Evolutionary conservation across 2,113 vertebrate genomes (phyloP).

Genomic region (Podarcis cretensis): DNA sequence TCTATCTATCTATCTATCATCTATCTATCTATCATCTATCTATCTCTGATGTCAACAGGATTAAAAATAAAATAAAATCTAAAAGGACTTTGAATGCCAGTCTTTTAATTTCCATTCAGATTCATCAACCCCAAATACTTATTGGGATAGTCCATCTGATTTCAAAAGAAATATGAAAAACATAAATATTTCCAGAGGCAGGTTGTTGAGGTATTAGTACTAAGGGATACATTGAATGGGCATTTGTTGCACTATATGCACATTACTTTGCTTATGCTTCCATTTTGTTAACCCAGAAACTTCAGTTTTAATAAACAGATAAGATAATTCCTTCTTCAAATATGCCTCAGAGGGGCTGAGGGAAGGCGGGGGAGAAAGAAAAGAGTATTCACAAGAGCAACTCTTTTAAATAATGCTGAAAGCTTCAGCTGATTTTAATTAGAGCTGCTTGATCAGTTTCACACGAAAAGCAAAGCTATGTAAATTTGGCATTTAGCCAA

Average conservation of each 20-base stretch:
- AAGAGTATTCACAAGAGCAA: slow-evolving; percentile 45
- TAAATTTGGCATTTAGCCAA: slow-evolving; percentile 55
- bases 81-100: not conserved
- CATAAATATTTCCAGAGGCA: not conserved
- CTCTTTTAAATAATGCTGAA: slow-evolving; percentile 58
- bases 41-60: not conserved
- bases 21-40: too few relatives aligned
- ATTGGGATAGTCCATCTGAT: not conserved
- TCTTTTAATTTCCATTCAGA: not conserved
- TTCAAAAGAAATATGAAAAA: not conserved
- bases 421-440: slow-evolving; percentile 72
- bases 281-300: not conserved
- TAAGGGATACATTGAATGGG: not conserved
- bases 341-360: slow-evolving; percentile 7
- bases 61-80: not conserved
- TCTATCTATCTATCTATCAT: too few relatives aligned
- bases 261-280: not conserved
- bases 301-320: slow-evolving; percentile 29
- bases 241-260: not conserved
- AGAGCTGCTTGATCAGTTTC: slow-evolving; percentile 61
- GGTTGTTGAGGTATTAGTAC: not conserved
- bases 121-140: not conserved
- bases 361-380: not conserved
- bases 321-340: slow-evolving; percentile 21
- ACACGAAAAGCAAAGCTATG: slow-evolving; percentile 33